A percentile compares a stretch with the other conserved stretches of the same genome.
Evolutionary conservation across 2,113 vertebrate species (phyloP).

Genomic region (Acanthisitta chloris): DNA sequence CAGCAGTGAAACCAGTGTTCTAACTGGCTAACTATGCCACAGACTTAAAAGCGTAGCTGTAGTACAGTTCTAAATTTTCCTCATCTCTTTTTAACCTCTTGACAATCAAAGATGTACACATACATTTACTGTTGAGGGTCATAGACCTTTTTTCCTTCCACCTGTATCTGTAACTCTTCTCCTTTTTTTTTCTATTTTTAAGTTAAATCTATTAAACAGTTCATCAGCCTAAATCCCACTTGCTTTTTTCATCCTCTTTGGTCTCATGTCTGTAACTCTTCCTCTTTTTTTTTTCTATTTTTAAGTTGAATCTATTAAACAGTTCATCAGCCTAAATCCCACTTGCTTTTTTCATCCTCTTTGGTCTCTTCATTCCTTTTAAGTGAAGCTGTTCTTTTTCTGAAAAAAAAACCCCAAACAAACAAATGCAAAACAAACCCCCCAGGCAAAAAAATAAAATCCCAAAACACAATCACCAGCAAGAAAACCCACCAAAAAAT

Average conservation of each 20-base stretch:
- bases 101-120: not conserved
- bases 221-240: not conserved
- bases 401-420: not conserved
- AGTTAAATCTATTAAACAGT: not conserved
- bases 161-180: not conserved
- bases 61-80: not conserved
- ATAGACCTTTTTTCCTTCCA: not conserved
- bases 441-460: too few relatives aligned
- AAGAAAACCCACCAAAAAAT: not conserved
- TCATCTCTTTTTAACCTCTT: not conserved
- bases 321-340: not conserved
- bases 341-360: not conserved
- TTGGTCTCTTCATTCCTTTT: not conserved
- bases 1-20: not conserved
- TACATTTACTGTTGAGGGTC: not conserved
- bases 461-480: too few relatives aligned
- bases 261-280: too few relatives aligned
- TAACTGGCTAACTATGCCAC: not conserved
- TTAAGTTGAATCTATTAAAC: not conserved
- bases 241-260: not conserved
- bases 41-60: not conserved
- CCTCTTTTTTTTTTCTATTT: not conserved
- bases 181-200: not conserved
- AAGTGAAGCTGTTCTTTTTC: not conserved
- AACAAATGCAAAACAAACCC: not conserved